Evolutionary conservation across 53 echinoderm and acorn worm genomes (phyloP), one percentile per base, ranked within the genome.

Genomic region (Holothuria scabra): DNA sequence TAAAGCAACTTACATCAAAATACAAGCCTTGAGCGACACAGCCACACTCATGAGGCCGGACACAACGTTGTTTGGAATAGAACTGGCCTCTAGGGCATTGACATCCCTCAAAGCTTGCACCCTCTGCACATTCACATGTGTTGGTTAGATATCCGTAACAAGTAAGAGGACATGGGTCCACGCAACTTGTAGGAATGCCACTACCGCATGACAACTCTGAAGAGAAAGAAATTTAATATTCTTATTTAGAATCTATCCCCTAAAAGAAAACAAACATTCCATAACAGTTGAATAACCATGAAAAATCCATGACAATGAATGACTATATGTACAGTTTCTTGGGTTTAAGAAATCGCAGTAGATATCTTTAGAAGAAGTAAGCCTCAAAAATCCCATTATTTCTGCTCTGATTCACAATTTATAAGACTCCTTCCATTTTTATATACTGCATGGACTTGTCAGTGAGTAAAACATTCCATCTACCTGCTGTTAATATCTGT

Each of bases 41-140:
- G 1, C 82, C 82, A 48, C 82, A 81, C 8, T 21, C 1, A 19
- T 5, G 18, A 2, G 64, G 30, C 10, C 12, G 46, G 6, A 81
- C 35, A 37, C 82, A 81, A 21, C 22, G 2, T 6, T 13, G 21
- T 1, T 24, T 18, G 62, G 62, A 61, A 2, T 64, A 48, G 64
- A 41, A 81, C 4, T 12, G 13, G 9, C 82, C 64, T 8, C 41
- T 33, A 13, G 62, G 62, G 29, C 82, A 81, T 61, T 81, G 62
- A 34, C 82, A 81, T 64, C 82, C 82, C 24, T 81, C 82, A 41
- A 78, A 78, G 14, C 82, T 41, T 24, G 82, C 21, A 21, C 82
- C 62, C 5, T 41, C 82, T 1, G 44, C 62, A 32, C 82, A 81
- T 28, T 56, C 57, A 24, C 82, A 81, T 37, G 44, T 81, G 37